Percentiles rank a stretch among this genome's conserved stretches.
phyloP scores from a whole-genome alignment of 2,113 vertebrate species.

The Colaptes auratus region DNA sequence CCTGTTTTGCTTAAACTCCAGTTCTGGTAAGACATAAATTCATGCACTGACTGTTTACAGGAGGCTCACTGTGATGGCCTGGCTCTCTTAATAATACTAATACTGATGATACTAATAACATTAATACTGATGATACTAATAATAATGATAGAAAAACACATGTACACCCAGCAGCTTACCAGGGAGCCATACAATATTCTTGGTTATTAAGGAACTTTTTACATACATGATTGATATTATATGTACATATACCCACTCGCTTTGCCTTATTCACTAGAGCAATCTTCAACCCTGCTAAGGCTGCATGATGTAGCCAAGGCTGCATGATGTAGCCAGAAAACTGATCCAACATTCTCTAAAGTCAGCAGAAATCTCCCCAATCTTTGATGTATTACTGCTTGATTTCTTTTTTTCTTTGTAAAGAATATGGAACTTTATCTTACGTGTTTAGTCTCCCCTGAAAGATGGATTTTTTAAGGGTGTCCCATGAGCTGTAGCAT shows the following conservation, averaged over 20 bases:
- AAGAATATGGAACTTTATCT: neutral
- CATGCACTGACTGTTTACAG: neutral
- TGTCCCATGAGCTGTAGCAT: neutral
- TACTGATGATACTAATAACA: neutral
- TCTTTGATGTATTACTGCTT: neutral
- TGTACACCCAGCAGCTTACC: neutral
- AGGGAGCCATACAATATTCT: neutral
- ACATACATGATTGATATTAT: neutral
- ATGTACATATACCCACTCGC: accelerated
- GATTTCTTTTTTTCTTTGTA: neutral
- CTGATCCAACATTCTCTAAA: neutral
- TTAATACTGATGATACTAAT: neutral
- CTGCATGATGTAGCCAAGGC: neutral
- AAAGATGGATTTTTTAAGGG: neutral
- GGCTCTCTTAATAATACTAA: neutral
- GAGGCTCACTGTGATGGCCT: neutral
- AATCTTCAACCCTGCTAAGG: neutral
- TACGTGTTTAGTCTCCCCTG: neutral
- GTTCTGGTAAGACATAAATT: neutral
- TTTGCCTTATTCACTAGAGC: neutral
- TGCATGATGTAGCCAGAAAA: neutral
- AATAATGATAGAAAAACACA: neutral
- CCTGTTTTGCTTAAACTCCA: neutral
- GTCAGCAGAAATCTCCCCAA: neutral
- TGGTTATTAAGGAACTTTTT: neutral